Evolutionary conservation across 2,888 invertebrate species (phyloP).

Genomic region (Drosophila differens): DNA sequence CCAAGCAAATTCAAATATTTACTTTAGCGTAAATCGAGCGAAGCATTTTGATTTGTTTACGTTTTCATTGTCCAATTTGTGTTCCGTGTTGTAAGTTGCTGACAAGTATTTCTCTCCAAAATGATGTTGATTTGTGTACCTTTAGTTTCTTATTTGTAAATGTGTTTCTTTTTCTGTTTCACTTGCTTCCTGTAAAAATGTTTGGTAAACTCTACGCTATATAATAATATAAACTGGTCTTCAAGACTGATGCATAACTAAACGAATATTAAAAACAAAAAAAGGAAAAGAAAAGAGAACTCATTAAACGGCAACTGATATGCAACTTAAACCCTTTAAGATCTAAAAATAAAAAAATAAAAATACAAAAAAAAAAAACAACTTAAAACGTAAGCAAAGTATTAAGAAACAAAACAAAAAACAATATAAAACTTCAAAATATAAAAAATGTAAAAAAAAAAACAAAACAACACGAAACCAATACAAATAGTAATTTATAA

Average conservation of each 20-base stretch:
- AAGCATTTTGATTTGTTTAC: conserved; percentile 7
- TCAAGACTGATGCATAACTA: conserved; percentile 71
- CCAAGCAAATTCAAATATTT: conserved; percentile 16
- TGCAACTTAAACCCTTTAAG: conserved; percentile 31
- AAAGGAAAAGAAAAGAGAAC: conserved; percentile 22
- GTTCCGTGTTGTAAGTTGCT: conserved; percentile 19
- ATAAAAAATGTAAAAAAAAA: conserved; percentile 30
- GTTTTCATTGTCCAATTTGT: conserved; percentile 13
- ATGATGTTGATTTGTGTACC: conserved; percentile 8
- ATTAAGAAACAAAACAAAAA: conserved; percentile 51
- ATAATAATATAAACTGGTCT: conserved; percentile 66
- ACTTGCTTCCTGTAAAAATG: conserved; percentile 38
- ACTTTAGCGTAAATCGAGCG: neutral
- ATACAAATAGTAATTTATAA: conserved; percentile 60
- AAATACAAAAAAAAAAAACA: conserved; percentile 10
- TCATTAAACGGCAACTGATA: conserved; percentile 40
- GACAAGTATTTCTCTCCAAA: conserved; percentile 5
- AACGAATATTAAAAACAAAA: conserved; percentile 63
- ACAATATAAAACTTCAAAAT: conserved; percentile 9
- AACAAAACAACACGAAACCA: conserved; percentile 41
- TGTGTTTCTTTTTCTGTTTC: conserved; percentile 23
- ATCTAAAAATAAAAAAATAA: conserved; percentile 32
- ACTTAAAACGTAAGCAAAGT: conserved; percentile 53
- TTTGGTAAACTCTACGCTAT: conserved; percentile 14
- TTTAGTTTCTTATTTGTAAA: neutral